Conservation (phyloP, 53 echinoderm and acorn worm genomes). For the Paracentrotus lividus region DNA sequence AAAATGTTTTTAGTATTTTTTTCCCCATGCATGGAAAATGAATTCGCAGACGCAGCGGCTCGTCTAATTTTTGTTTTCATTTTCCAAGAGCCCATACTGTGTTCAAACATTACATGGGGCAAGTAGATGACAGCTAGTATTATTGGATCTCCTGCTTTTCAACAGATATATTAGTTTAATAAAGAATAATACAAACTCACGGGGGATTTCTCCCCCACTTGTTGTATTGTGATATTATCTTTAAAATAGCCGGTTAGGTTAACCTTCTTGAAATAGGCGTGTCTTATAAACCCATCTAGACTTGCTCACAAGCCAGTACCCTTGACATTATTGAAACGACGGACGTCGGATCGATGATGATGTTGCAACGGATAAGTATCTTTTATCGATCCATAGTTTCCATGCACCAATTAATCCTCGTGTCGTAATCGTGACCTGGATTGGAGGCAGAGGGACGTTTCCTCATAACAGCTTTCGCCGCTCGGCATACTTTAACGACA, state of each 20-base stretch:
- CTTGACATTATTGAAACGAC: background rate
- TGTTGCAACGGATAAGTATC: background rate
- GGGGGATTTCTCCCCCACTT: no score
- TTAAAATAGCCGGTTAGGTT: background rate
- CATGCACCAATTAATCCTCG: background rate
- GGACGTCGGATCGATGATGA: background rate
- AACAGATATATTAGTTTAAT: no score
- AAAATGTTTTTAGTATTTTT: background rate
- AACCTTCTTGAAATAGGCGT: background rate
- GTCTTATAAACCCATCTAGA: background rate
- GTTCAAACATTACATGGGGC: background rate
- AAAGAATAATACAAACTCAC: no score
- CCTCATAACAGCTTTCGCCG: no score
- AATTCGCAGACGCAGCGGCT: background rate
- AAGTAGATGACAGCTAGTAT: no score
- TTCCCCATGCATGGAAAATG: no score
- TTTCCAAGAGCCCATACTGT: background rate
- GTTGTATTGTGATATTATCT: background rate
- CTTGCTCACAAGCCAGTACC: background rate
- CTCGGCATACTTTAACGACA: no score
- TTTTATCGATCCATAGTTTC: background rate
- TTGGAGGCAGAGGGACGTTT: no score
- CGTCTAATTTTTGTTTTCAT: background rate
- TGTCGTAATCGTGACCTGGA: background rate
- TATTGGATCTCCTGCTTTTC: no score